phyloP scores from a whole-genome alignment of 2,888 invertebrate species.

The Nomada flava region DNA sequence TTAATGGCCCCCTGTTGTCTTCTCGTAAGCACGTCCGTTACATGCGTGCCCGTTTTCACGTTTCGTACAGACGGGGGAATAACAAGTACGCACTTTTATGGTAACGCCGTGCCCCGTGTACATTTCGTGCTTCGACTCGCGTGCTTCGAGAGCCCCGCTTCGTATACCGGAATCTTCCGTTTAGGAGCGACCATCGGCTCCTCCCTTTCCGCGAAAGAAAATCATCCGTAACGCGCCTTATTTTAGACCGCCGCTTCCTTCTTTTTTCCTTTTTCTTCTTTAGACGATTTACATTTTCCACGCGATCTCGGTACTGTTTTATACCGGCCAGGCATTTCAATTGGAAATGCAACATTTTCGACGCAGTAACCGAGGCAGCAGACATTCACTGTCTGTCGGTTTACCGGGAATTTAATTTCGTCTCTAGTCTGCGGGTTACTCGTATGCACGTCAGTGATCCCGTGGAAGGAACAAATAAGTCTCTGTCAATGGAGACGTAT shows the following conservation, averaged over 20 bases:
- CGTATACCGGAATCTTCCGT: slow-evolving; percentile 57
- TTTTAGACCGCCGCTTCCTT: background rate
- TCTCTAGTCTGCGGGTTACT: no score
- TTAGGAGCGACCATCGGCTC: background rate
- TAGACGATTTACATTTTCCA: background rate
- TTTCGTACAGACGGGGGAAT: slow-evolving; percentile 64
- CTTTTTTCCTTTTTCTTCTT: background rate
- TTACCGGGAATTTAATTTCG: no score
- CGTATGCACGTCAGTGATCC: no score
- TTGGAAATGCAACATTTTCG: background rate
- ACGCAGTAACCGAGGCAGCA: background rate
- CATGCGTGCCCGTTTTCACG: slow-evolving; percentile 68
- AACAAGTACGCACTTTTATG: slow-evolving; percentile 72
- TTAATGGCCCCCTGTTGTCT: slow-evolving; percentile 64
- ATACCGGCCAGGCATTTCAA: background rate
- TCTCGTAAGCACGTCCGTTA: slow-evolving; percentile 69
- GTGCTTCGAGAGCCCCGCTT: slow-evolving; percentile 24
- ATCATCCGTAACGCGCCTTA: slow-evolving; percentile 40
- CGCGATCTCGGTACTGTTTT: background rate
- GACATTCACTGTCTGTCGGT: background rate
- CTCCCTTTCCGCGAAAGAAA: background rate
- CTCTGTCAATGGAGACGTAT: background rate
- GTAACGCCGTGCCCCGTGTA: slow-evolving; percentile 45
- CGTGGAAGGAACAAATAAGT: background rate
- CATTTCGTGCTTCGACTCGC: slow-evolving; percentile 38